Base-by-base conservation (phyloP, 2,797 vertebrate species). In the Thripadectes ignobilis region DNA sequence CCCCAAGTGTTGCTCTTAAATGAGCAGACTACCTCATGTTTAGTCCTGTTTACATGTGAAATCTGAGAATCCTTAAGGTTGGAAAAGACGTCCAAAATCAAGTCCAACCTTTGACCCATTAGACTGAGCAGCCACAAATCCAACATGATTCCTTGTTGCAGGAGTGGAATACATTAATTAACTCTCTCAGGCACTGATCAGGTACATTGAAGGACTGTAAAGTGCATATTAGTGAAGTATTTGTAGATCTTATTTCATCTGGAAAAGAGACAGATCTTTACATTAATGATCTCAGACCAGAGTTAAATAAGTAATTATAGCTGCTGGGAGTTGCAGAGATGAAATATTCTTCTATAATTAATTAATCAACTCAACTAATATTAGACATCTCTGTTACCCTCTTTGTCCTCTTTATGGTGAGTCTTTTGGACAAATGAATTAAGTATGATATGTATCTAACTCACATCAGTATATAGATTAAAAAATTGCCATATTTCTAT, bases 1-100 rank as follows among this genome's bases (percentile, higher is more conserved):
- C 3, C 3, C 11, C 7, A 43, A 6, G 0, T 4, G 4, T 9
- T 66, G 14, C 10, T 43, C 8, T 55, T n/a, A 30, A 3, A 27
- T 14, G 3, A 84, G 22, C 19, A 43, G n/a, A 29, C 14, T 77
- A 12, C 9, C 3, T 59, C 7, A 8, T 20, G 22, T 11, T 84
- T 75, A 29, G 12, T 32, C 6, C 9, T 32, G 9, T 79, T 87
- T 9, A 2, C 34, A 55, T 13, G n/a, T 51, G 4, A 5, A 51
- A 43, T 49, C 23, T 38, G 3, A 22, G 27, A 45, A 22, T 15
- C 5, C 22, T 15, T 63, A 19, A 39, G 38, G 5, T 19, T 51
- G 38, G 29, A 71, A 69, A 57, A 83, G 38, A 22, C 27, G 10
- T 57, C 38, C 45, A 45, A 76, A 65, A 77, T n/a, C 30, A 57